phyloP scores from a whole-genome alignment of 2,797 vertebrate genomes.

The Anabacerthia variegaticeps region DNA sequence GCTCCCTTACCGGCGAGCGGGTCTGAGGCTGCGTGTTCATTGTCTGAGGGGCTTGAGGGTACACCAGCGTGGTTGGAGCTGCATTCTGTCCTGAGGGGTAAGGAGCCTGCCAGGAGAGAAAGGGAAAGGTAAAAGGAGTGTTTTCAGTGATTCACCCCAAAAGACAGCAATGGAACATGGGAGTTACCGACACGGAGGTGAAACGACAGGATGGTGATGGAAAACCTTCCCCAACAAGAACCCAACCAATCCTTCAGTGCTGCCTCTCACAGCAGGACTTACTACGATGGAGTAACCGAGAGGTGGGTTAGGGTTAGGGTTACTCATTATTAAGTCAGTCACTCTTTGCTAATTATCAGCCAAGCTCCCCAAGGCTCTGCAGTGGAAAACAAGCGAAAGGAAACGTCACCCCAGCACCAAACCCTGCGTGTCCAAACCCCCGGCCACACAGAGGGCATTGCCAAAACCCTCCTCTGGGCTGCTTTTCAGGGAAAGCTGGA shows the following conservation, averaged over 20 bases:
- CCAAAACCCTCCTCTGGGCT: background rate
- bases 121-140: background rate
- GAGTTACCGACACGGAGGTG: accelerated
- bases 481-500: background rate
- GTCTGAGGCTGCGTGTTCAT: slow-evolving; percentile 95
- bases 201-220: accelerated
- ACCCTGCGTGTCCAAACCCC: accelerated
- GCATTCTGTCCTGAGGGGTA: slow-evolving; percentile 95
- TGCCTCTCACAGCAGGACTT: background rate
- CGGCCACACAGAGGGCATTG: accelerated
- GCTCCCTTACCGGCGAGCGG: slow-evolving; percentile 89
- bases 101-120: slow-evolving; percentile 83
- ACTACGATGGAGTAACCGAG: background rate
- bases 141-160: background rate
- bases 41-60: slow-evolving; percentile 91
- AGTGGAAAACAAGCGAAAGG: background rate
- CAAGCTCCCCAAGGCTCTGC: accelerated
- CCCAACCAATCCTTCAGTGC: background rate
- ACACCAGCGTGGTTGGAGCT: slow-evolving; percentile 90
- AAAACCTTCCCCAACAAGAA: background rate
- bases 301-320: background rate
- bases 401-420: background rate
- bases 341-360: background rate
- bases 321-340: background rate
- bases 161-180: accelerated